These are phyloP conservation scores for Mormyrus iriodes DNA, from an alignment of 2,113 vertebrate species.

Conservation along the genomic window DNA sequence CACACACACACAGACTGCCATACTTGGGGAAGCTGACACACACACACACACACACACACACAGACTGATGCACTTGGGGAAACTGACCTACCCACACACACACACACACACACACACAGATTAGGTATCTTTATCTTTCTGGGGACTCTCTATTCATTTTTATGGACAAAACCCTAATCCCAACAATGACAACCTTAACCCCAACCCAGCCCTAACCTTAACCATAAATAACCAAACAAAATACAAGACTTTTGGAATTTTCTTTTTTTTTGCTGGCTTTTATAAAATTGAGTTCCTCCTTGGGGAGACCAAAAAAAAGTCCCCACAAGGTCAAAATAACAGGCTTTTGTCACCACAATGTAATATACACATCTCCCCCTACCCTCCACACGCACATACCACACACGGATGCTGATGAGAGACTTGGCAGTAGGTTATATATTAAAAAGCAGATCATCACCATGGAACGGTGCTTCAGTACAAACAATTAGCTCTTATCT, in stretches of 20 bases:
- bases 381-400: background rate
- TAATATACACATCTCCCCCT: background rate
- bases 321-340: background rate
- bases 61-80: background rate
- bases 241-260: background rate
- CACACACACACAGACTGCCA: background rate
- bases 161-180: background rate
- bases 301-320: background rate
- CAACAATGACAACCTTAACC: background rate
- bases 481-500: constrained; percentile 7
- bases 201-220: background rate
- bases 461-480: background rate
- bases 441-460: constrained; percentile 14
- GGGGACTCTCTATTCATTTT: background rate
- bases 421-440: background rate
- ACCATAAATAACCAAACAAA: background rate
- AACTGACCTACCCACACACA: background rate
- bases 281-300: background rate
- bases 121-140: background rate
- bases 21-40: background rate
- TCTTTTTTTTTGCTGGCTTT: background rate
- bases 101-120: background rate
- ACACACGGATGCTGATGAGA: background rate
- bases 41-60: background rate
- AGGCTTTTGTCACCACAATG: background rate